A percentile compares a stretch with the other conserved stretches of the same genome.
Evolutionary conservation across 2,888 invertebrate species (phyloP).

Genomic region (Toxonevra muliebris): DNA sequence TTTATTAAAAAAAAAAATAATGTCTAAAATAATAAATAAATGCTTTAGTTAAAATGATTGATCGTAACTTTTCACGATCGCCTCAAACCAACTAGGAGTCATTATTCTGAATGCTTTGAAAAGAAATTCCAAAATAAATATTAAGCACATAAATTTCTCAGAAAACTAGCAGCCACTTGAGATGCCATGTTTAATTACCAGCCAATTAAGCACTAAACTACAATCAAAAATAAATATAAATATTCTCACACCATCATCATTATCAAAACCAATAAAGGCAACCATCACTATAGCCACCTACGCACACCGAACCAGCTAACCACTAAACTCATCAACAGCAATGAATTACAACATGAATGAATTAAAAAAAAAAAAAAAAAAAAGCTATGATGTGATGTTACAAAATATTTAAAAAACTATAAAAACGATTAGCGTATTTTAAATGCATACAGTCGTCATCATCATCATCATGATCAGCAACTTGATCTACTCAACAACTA

Average conservation of each 20-base stretch:
- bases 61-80: too few relatives aligned
- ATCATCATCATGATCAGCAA: constrained; percentile 2
- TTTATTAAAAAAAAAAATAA: too few relatives aligned
- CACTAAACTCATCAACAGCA: constrained; percentile 22
- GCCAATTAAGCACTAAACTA: constrained; percentile 19
- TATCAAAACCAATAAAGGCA: too few relatives aligned
- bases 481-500: too few relatives aligned
- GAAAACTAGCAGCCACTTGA: not conserved
- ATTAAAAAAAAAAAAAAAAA: constrained; percentile 8
- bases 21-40: too few relatives aligned
- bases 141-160: too few relatives aligned
- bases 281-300: too few relatives aligned
- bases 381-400: not conserved
- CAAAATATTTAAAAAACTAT: constrained; percentile 18
- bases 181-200: constrained; percentile 8
- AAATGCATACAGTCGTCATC: constrained; percentile 10
- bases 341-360: constrained; percentile 12
- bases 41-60: too few relatives aligned
- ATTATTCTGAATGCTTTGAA: too few relatives aligned
- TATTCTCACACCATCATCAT: constrained; percentile 18
- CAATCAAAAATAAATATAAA: constrained; percentile 15
- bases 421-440: constrained; percentile 13
- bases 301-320: not conserved
- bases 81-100: too few relatives aligned
- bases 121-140: too few relatives aligned